These are phyloP conservation scores for Amphiura filiformis DNA, from an alignment of 35 echinoderm and acorn worm genomes.

Conservation along the genomic window DNA sequence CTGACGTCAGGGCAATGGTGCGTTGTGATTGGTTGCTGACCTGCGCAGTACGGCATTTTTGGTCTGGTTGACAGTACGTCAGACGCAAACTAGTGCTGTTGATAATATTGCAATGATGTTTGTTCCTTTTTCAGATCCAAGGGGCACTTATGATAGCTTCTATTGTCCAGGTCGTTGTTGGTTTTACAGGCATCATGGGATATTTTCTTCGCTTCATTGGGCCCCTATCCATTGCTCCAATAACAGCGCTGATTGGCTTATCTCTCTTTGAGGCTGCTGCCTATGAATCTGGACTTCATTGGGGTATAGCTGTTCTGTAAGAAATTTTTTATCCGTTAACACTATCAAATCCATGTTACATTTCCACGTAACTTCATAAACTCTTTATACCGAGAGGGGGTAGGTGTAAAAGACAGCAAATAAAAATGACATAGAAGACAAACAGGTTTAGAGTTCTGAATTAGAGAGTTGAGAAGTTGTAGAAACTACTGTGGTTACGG, in stretches of 20 bases:
- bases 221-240: slow-evolving; percentile 83
- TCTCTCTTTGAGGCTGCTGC: slow-evolving; percentile 70
- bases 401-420: not conserved
- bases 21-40: too few relatives aligned
- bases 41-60: too few relatives aligned
- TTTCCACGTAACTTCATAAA: too few relatives aligned
- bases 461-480: not conserved
- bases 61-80: too few relatives aligned
- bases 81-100: too few relatives aligned
- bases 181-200: slow-evolving; percentile 85
- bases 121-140: slow-evolving; percentile 51
- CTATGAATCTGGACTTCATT: slow-evolving; percentile 48
- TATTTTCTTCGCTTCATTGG: slow-evolving; percentile 76
- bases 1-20: too few relatives aligned
- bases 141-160: slow-evolving; percentile 71
- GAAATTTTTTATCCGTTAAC: not conserved
- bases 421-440: not conserved
- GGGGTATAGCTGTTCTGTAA: slow-evolving; percentile 75
- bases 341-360: too few relatives aligned
- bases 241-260: slow-evolving; percentile 76
- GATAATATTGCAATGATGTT: too few relatives aligned
- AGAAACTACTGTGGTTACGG: not conserved
- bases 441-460: not conserved
- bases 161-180: slow-evolving; percentile 65
- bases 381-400: not conserved